Evolutionary conservation across 2,113 vertebrate species (phyloP).

Genomic region (Eupsittula cactorum): DNA sequence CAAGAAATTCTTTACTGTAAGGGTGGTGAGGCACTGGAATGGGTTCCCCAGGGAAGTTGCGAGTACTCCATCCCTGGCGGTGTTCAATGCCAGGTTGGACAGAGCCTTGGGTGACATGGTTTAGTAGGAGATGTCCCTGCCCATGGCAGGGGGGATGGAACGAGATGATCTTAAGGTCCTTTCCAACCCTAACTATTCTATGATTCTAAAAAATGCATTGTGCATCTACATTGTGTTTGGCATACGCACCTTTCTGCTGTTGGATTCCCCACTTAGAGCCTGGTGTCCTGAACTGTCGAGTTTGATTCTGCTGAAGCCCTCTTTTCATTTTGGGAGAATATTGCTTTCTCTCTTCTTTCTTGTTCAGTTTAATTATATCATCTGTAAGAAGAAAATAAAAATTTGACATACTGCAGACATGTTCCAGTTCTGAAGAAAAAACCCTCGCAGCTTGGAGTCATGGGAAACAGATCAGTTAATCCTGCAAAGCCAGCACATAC

Average conservation of each 20-base stretch:
- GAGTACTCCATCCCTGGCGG: too few relatives aligned
- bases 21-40: too few relatives aligned
- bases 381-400: conserved; percentile 72
- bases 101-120: too few relatives aligned
- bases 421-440: neutral
- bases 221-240: neutral
- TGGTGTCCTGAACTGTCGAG: conserved; percentile 71
- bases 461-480: neutral
- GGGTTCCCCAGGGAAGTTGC: too few relatives aligned
- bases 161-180: too few relatives aligned
- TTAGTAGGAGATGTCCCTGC: too few relatives aligned
- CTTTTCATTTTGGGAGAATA: conserved; percentile 80
- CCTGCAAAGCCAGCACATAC: neutral
- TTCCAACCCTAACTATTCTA: too few relatives aligned
- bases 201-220: neutral
- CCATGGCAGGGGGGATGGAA: too few relatives aligned
- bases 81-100: too few relatives aligned
- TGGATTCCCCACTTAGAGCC: conserved; percentile 72
- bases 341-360: conserved; percentile 85
- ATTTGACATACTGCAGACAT: neutral
- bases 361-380: conserved; percentile 94
- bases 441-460: neutral
- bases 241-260: conserved; percentile 79
- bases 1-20: too few relatives aligned
- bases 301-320: conserved; percentile 75